phyloP scores from a whole-genome alignment of 2,113 vertebrate genomes.

The Ibidorhyncha struthersii region DNA sequence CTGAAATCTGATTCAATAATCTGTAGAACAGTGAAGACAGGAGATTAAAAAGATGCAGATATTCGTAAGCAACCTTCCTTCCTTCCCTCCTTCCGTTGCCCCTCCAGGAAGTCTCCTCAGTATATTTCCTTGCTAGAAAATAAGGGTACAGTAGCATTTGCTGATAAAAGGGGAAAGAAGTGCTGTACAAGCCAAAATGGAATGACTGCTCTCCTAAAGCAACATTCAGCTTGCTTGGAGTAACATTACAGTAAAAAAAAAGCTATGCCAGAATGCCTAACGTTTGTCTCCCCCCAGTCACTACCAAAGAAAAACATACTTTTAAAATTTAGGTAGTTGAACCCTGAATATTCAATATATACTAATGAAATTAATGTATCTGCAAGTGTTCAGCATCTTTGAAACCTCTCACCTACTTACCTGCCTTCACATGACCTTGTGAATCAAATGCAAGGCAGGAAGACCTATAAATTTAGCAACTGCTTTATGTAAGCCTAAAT shows the following conservation, averaged over 20 bases:
- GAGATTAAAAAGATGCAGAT: not conserved
- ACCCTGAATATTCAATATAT: not conserved
- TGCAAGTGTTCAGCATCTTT: not conserved
- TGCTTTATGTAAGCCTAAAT: not conserved
- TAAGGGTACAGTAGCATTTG: not conserved
- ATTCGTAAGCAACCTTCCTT: not conserved
- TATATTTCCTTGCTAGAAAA: not conserved
- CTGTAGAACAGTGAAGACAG: not conserved
- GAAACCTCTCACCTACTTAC: not conserved
- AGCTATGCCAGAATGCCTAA: not conserved
- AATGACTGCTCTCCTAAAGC: not conserved
- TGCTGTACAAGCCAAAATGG: not conserved
- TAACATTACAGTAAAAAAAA: not conserved
- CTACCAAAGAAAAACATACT: not conserved
- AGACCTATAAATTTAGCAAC: not conserved
- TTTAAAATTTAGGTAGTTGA: not conserved
- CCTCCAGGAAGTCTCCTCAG: not conserved
- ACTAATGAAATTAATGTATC: not conserved
- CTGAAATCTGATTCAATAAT: not conserved
- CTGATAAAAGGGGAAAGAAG: not conserved
- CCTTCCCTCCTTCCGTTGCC: not conserved
- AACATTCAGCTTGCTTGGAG: not conserved
- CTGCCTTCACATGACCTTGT: not conserved
- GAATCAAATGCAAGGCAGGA: not conserved
- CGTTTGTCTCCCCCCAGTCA: not conserved